Evolutionary conservation across 2,113 vertebrate genomes (phyloP), one percentile per base, ranked within the genome.

Genomic region (Muntiacus muntjak): DNA sequence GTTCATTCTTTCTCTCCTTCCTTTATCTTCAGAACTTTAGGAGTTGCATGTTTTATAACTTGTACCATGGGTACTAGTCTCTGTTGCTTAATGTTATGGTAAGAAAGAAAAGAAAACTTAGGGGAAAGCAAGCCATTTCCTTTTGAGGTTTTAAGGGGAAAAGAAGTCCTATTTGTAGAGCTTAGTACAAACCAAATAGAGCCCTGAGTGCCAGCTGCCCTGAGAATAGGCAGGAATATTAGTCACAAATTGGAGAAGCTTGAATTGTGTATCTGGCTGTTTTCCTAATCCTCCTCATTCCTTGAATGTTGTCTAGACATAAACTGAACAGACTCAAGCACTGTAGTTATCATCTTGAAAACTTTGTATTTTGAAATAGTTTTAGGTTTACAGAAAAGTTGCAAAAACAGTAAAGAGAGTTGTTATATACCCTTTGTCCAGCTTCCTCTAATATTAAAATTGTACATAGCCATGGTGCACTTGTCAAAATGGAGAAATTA

Each of bases 201-300:
- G 71, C 52, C 57, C 47, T 55, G 94, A 98, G 97, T 98, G 97
- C 97, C 97, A 97, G 12, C 93, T 98, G 98, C 92, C 92, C 93
- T 98, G 98, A 98, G 97, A 98, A 97, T 97, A 98, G 98, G 89
- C 98, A 97, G 94, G 94, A 97, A 98, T 97, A 97, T 98, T 98
- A 98, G 97, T 99, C 98, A 98, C 90, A 98, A 95, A 89, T 98
- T 98, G 97, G 98, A 98, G 97, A 96, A 96, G 96, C 92, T 98
- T 98, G 98, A 98, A 97, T 98, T 97, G 98, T 96, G 21, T 45
- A 96, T 97, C 98, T 98, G 97, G 87, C 97, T 87, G 14, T 97
- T 97, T 96, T 98, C 97, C 96, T 98, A 89, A 89, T 89, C 97
- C 96, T 96, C 67, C 86, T 91, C 97, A 79, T 97, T 96, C 92